These are phyloP conservation scores for Meloidogyne floridensis DNA, from an alignment of 1,140 invertebrate genomes.

Conservation along the genomic window DNA sequence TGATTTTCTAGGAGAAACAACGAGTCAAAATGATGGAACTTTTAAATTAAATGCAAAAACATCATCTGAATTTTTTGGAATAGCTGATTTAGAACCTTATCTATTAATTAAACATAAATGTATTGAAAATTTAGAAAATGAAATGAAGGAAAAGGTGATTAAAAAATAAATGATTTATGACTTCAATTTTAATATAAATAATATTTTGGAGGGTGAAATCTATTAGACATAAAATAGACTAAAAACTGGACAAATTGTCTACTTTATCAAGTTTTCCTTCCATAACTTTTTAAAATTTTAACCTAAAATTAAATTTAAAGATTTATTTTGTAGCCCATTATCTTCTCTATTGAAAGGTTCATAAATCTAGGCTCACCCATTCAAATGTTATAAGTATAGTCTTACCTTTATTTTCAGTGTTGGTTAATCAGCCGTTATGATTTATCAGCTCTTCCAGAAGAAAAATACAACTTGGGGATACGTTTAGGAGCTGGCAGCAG, in stretches of 20 bases:
- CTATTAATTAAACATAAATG: background rate
- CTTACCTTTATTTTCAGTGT: background rate
- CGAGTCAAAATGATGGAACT: background rate
- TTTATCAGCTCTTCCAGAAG: background rate
- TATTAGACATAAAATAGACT: too few relatives aligned
- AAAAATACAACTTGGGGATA: background rate
- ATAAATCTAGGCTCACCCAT: too few relatives aligned
- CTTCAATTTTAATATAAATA: too few relatives aligned
- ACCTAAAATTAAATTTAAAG: too few relatives aligned
- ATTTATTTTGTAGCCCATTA: too few relatives aligned
- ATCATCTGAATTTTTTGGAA: background rate
- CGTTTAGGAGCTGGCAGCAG: background rate
- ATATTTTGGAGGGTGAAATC: too few relatives aligned
- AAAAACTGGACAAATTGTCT: too few relatives aligned
- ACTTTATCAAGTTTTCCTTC: too few relatives aligned
- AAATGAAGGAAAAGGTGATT: background rate
- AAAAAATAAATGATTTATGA: background rate
- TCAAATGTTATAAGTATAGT: too few relatives aligned
- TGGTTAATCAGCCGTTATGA: background rate
- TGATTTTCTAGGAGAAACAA: background rate
- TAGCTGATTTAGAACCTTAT: slow-evolving; percentile 6
- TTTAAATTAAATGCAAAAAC: background rate
- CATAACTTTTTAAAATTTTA: too few relatives aligned
- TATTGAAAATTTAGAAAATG: background rate
- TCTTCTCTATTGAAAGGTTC: too few relatives aligned